Evolutionary conservation across 2,797 vertebrate species (phyloP).

Genomic region (Pseudomugil gertrudae): DNA sequence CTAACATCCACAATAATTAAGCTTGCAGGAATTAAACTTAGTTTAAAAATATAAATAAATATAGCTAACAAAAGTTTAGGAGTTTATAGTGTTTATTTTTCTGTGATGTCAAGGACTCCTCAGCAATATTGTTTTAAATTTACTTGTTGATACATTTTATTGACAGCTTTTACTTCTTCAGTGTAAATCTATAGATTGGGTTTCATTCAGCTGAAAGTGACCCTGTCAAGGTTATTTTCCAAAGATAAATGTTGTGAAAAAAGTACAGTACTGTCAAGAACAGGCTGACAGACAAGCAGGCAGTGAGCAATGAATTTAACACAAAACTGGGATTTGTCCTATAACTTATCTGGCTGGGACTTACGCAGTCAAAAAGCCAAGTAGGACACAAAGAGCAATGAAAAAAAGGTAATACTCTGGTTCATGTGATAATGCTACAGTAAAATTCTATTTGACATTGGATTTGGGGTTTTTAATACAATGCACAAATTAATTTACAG

Average conservation of each 20-base stretch:
- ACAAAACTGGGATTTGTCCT: constrained; percentile 42
- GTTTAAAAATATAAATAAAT: not conserved
- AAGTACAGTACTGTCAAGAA: constrained; percentile 36
- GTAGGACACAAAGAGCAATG: constrained; percentile 29
- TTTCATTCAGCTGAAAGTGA: constrained; percentile 61
- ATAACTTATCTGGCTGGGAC: constrained; percentile 46
- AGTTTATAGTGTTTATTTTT: constrained; percentile 19
- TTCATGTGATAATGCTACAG: constrained; percentile 65
- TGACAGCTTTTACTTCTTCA: constrained; percentile 46
- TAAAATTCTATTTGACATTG: constrained; percentile 66
- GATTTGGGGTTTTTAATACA: constrained; percentile 46
- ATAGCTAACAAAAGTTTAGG: not conserved
- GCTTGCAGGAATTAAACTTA: not conserved
- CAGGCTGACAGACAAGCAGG: constrained; percentile 59
- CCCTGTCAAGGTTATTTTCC: constrained; percentile 56
- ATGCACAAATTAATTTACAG: constrained; percentile 71
- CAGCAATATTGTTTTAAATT: constrained; percentile 35
- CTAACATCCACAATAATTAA: not conserved
- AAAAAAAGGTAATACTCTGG: constrained; percentile 36
- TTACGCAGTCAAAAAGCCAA: constrained; percentile 58
- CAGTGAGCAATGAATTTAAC: constrained; percentile 55
- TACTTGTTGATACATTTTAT: constrained; percentile 36
- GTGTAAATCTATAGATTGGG: constrained; percentile 47
- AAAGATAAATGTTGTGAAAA: constrained; percentile 54
- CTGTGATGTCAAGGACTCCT: constrained; percentile 35